Percentiles rank a stretch among this genome's conserved stretches.
phyloP scores from a whole-genome alignment of 2,888 invertebrate species.

The Dimorphilus gyrociliatus region DNA sequence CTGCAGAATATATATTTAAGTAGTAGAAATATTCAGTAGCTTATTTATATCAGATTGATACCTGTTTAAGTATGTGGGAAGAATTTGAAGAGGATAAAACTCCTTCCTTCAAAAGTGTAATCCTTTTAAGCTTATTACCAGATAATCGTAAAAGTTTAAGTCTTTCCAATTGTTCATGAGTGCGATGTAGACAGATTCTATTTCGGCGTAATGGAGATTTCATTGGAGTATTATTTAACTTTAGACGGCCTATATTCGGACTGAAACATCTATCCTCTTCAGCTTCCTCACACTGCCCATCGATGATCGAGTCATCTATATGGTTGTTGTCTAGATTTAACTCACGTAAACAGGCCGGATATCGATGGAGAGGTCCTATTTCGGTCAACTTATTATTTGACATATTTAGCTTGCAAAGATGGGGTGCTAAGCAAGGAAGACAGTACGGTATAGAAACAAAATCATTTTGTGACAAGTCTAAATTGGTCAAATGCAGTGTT shows the following conservation, averaged over 20 bases:
- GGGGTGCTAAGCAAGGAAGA: conserved; percentile 73
- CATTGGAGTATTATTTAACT: too few relatives aligned
- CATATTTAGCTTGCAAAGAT: conserved; percentile 69
- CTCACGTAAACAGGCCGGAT: conserved; percentile 72
- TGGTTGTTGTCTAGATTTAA: conserved; percentile 81
- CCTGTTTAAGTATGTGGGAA: too few relatives aligned
- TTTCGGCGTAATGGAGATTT: too few relatives aligned
- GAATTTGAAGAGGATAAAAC: too few relatives aligned
- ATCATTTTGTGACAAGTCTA: conserved; percentile 78
- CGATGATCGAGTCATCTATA: too few relatives aligned
- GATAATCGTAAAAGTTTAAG: conserved; percentile 65
- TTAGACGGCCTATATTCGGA: too few relatives aligned
- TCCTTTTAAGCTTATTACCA: conserved; percentile 63
- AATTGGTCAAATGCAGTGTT: conserved; percentile 25
- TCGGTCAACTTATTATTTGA: conserved; percentile 57
- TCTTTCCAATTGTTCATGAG: conserved; percentile 60
- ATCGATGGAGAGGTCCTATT: conserved; percentile 73
- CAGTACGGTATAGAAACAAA: conserved; percentile 71
- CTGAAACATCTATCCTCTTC: too few relatives aligned
- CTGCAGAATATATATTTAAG: too few relatives aligned
- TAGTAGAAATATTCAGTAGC: too few relatives aligned
- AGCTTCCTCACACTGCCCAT: too few relatives aligned
- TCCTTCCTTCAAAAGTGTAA: conserved; percentile 39
- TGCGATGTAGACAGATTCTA: conserved; percentile 29
- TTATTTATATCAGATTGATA: too few relatives aligned